These are phyloP conservation scores for Felis catus DNA, from an alignment of 2,113 vertebrate genomes.

Conservation along the genomic window F.catus_Fca126_mat1.0 CM031420.1:38337501-38338000, in stretches of 20 bases:
- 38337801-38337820: neutral
- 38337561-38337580: neutral
- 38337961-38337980: slow-evolving; percentile 41
- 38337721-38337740: neutral
- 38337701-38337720: neutral
- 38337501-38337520: neutral
- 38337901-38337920: neutral
- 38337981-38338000: slow-evolving; percentile 45
- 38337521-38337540: neutral
- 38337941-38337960: slow-evolving; percentile 50
- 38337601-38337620: neutral
- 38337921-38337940: slow-evolving; percentile 30
- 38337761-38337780: neutral
- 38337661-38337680: neutral
- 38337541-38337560: neutral
- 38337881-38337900: neutral
- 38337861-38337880: neutral
- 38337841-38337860: neutral
- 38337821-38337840: neutral
- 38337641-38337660: neutral
- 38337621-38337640: neutral
- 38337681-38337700: neutral
- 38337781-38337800: neutral
- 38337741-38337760: neutral
- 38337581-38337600: neutral